Conservation (phyloP, 2,797 vertebrate species). For the Myotis daubentonii region DNA sequence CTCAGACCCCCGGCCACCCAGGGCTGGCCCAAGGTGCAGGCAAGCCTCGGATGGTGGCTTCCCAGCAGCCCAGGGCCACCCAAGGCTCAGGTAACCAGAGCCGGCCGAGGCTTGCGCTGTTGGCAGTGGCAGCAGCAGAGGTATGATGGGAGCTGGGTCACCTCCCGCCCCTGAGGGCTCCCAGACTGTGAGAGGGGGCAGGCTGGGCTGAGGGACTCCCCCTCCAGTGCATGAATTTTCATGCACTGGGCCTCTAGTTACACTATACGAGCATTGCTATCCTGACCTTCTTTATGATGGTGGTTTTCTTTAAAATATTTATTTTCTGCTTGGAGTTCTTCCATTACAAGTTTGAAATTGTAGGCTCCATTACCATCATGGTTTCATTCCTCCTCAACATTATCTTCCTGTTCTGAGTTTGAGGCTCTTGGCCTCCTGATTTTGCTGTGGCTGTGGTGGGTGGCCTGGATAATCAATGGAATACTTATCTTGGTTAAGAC, state of each 20-base stretch:
- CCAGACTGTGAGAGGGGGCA: no score
- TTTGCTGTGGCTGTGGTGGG: slow-evolving; percentile 95
- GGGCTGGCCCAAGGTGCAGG: no score
- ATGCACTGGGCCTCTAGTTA: slow-evolving; percentile 64
- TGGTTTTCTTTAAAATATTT: slow-evolving; percentile 92
- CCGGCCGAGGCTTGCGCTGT: no score
- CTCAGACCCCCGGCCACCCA: no score
- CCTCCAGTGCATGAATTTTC: no score
- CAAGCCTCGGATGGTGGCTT: no score
- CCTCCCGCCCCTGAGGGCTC: no score
- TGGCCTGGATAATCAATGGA: slow-evolving; percentile 97
- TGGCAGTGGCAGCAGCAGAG: no score
- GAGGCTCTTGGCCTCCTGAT: slow-evolving; percentile 94
- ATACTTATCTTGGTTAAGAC: slow-evolving; percentile 94
- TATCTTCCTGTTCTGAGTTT: slow-evolving; percentile 89
- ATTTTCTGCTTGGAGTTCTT: slow-evolving; percentile 94
- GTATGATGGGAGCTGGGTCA: no score
- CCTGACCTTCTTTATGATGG: slow-evolving; percentile 93
- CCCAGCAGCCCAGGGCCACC: no score
- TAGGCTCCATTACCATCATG: slow-evolving; percentile 91
- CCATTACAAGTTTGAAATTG: slow-evolving; percentile 95
- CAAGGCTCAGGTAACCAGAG: no score
- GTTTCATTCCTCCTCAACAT: slow-evolving; percentile 94
- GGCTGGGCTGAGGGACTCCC: no score
- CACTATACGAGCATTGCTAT: slow-evolving; percentile 94